Base-by-base conservation (phyloP, 1,140 invertebrate genomes). In the Heterodera carotae region DNA sequence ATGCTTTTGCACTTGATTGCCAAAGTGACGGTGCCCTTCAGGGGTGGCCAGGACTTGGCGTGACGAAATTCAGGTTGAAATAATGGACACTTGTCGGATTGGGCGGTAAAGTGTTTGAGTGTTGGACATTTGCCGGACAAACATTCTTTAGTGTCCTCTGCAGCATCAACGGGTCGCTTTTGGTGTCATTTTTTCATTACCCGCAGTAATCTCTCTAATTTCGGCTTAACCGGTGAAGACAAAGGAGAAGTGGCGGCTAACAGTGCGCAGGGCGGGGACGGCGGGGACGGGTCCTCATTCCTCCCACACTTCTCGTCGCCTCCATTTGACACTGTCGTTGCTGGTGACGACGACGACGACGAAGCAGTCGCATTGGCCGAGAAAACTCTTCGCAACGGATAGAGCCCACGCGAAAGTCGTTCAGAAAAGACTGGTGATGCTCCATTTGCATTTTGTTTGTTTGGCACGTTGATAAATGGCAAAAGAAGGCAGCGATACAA, bases 1-100 rank as follows among this genome's bases (percentile, higher is more conserved):
- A 78, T 53, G 39, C 77, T 78, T 25, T 70, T 79, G 53, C 77
- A 48, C 59, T 78, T 59, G 25, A 77, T n/a, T 29, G 77, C 53
- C 69, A 78, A 69, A 43, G 33, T 69, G n/a, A 68, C 77, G 18
- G 53, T 34, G 73, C 67, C 53, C 34, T 53, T 74, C 7, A 36
- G 33, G 25, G 69, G 29, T n/a, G 77, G 77, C 76, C 76, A 78
- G 12, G 76, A 77, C 22, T 56, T 5, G 48, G 36, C 66, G 8
- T 67, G 33, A 25, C 68, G 74, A 64, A 31, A 6, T 25, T 64
- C 34, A 22, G 29, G 66, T 25, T 31, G 66, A 22, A 48, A 31
- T 33, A 43, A 48, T 25, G 67, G 73, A n/a, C 25, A n/a, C n/a
- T n/a, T n/a, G n/a, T 43, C 67, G 22, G 29, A 12, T 39, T 31